phyloP scores from a whole-genome alignment of 2,888 invertebrate genomes.

The Xylota sylvarum region DNA sequence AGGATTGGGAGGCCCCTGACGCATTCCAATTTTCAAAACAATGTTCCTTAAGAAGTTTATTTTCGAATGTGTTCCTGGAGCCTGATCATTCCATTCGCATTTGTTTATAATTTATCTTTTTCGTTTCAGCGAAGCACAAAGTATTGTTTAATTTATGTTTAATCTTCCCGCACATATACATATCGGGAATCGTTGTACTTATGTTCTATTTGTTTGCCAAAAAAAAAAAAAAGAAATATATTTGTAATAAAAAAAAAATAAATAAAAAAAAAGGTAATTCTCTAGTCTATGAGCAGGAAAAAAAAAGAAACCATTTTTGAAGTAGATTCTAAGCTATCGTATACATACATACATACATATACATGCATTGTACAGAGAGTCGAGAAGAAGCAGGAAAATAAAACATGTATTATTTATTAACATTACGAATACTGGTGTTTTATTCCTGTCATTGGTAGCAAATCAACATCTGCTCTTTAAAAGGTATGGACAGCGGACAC shows the following conservation, averaged over 20 bases:
- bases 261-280: slow-evolving; percentile 20
- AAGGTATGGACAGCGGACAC: too few relatives aligned
- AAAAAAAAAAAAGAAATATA: slow-evolving; percentile 36
- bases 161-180: background rate
- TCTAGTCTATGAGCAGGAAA: slow-evolving; percentile 54
- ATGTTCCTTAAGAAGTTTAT: slow-evolving; percentile 71
- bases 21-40: slow-evolving; percentile 54
- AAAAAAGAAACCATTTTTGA: slow-evolving; percentile 39
- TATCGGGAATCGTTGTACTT: slow-evolving; percentile 8
- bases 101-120: slow-evolving; percentile 28
- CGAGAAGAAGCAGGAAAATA: slow-evolving; percentile 24
- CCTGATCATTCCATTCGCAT: slow-evolving; percentile 41
- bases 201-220: slow-evolving; percentile 53
- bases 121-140: slow-evolving; percentile 60
- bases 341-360: slow-evolving; percentile 31
- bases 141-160: slow-evolving; percentile 47
- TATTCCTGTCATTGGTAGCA: background rate
- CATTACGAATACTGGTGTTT: slow-evolving; percentile 25
- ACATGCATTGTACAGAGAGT: slow-evolving; percentile 65
- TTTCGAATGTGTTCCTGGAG: slow-evolving; percentile 38
- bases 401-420: slow-evolving; percentile 69
- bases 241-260: slow-evolving; percentile 26
- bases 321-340: slow-evolving; percentile 63
- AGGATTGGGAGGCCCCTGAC: background rate
- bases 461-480: too few relatives aligned